Evolutionary conservation across 1,140 invertebrate species (phyloP).

Genomic region (Linepithema humile): DNA sequence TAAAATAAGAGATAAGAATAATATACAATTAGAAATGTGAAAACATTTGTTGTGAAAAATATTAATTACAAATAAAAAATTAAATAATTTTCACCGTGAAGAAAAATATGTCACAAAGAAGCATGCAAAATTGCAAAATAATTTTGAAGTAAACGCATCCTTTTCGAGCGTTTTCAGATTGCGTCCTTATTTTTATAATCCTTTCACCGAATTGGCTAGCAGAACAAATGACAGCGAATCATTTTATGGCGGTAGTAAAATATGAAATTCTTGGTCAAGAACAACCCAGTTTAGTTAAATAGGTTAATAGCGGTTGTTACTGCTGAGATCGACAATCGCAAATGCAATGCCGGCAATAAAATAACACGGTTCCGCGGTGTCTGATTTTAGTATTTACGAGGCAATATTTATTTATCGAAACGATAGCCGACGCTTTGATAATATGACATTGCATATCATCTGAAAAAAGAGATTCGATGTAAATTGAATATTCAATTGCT

Average conservation of each 20-base stretch:
- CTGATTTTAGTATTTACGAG: neutral
- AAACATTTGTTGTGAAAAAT: no score
- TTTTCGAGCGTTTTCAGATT: neutral
- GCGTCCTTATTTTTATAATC: neutral
- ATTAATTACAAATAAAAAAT: no score
- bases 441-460: conserved; percentile 13
- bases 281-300: conserved; percentile 13
- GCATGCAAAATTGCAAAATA: neutral
- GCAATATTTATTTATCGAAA: neutral
- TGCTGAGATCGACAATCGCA: neutral
- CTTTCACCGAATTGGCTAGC: neutral
- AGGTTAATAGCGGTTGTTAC: neutral
- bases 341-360: neutral
- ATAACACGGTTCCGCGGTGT: neutral
- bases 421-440: neutral
- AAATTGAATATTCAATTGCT: neutral
- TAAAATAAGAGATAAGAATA: neutral
- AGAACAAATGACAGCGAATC: neutral
- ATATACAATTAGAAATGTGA: neutral
- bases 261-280: neutral
- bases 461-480: neutral
- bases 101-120: no score
- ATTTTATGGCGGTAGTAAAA: neutral
- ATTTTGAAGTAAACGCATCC: neutral
- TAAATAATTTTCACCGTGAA: no score